phyloP scores from a whole-genome alignment of 2,797 vertebrate genomes.

The Loriculus beryllinus region DNA sequence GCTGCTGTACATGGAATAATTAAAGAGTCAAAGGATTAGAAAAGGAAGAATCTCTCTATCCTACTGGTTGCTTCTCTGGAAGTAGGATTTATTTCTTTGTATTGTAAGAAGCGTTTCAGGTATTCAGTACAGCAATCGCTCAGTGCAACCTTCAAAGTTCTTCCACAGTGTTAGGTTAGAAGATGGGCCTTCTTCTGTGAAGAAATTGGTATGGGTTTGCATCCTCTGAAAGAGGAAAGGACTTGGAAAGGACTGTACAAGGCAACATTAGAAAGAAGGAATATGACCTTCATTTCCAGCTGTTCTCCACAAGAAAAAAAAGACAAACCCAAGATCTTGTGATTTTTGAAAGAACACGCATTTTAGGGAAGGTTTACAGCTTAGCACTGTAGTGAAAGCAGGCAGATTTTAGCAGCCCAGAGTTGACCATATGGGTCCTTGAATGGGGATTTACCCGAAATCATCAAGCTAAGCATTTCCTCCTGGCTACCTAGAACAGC shows the following conservation, averaged over 20 bases:
- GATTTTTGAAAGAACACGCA: background rate
- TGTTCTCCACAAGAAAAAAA: background rate
- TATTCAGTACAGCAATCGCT: background rate
- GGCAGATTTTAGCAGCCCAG: background rate
- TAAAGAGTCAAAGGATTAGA: background rate
- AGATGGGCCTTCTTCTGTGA: background rate
- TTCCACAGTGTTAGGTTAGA: background rate
- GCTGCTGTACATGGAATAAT: background rate
- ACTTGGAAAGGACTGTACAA: background rate
- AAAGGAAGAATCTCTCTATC: background rate
- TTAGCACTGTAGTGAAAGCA: background rate
- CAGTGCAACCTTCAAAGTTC: background rate
- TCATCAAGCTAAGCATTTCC: background rate
- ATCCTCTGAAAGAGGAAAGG: background rate
- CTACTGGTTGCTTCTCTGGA: background rate
- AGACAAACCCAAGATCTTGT: background rate
- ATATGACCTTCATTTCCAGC: background rate
- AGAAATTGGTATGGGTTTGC: background rate
- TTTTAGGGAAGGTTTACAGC: background rate
- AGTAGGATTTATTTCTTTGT: background rate
- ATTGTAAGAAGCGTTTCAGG: background rate
- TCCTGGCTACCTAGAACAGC: background rate
- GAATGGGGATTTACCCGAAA: background rate
- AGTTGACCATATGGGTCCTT: background rate
- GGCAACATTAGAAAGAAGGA: background rate